phyloP scores from a whole-genome alignment of 2,888 invertebrate genomes.

The Tetragonula carbonaria region DNA sequence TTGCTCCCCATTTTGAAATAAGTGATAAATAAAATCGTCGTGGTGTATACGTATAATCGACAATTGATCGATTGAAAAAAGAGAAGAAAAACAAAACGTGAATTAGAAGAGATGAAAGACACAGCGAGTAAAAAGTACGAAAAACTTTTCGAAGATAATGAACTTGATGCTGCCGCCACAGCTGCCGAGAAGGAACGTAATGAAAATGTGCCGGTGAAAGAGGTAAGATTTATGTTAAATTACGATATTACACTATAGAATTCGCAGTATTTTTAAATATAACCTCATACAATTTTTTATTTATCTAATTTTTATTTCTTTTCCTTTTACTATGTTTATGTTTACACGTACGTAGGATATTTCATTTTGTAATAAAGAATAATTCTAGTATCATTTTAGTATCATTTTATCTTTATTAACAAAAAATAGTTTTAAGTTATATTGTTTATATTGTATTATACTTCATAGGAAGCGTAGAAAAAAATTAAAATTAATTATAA shows the following conservation, averaged over 20 bases:
- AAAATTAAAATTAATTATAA: slow-evolving; percentile 2
- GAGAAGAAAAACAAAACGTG: neutral
- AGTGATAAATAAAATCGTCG: neutral
- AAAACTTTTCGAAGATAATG: slow-evolving; percentile 64
- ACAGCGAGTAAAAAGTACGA: slow-evolving; percentile 64
- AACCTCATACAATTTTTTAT: neutral
- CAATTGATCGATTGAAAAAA: neutral
- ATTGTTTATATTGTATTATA: neutral
- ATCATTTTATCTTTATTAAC: neutral
- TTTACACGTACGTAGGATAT: neutral
- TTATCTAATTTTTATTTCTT: neutral
- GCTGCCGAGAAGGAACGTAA: slow-evolving; percentile 53
- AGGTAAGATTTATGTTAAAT: slow-evolving; percentile 49
- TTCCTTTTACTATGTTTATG: neutral
- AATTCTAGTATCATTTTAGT: neutral
- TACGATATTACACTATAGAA: neutral
- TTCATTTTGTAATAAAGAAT: neutral
- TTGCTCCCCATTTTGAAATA: neutral
- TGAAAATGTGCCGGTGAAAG: slow-evolving; percentile 55
- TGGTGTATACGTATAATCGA: neutral
- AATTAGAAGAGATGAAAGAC: slow-evolving; percentile 65
- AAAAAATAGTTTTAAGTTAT: neutral
- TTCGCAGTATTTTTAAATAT: neutral
- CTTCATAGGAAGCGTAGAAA: neutral
- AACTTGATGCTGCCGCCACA: slow-evolving; percentile 47